A percentile compares a stretch with the other conserved stretches of the same genome.
Evolutionary conservation across 2,113 vertebrate genomes (phyloP).

Genomic region (Nestor notabilis): DNA sequence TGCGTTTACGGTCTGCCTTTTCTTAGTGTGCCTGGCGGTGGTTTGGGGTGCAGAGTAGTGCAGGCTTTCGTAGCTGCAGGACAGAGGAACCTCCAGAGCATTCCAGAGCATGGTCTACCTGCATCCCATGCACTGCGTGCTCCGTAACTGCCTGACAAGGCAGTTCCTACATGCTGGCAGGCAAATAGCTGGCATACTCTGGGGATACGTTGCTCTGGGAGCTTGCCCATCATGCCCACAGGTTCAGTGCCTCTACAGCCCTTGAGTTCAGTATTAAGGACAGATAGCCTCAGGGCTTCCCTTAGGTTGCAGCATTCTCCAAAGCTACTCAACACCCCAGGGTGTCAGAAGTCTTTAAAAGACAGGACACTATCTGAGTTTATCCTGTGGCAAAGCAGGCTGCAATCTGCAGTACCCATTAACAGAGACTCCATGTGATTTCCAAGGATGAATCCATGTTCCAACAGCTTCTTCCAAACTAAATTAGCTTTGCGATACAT

Average conservation of each 20-base stretch:
- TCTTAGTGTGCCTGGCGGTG: not conserved
- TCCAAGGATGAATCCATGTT: conserved; percentile 32
- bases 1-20: not conserved
- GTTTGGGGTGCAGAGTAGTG: not conserved
- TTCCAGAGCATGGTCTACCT: not conserved
- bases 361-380: not conserved
- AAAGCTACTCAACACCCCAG: not conserved
- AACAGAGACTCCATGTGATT: not conserved
- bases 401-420: conserved; percentile 4
- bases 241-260: not conserved
- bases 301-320: not conserved
- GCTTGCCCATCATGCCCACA: not conserved
- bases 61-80: not conserved
- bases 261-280: not conserved
- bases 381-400: not conserved
- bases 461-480: conserved; percentile 32
- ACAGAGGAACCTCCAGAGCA: not conserved
- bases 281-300: not conserved
- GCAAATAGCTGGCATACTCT: not conserved
- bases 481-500: conserved; percentile 46
- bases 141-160: not conserved
- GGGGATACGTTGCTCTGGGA: not conserved
- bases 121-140: not conserved
- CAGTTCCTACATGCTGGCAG: not conserved
- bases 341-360: not conserved